Evolutionary conservation across 1,140 invertebrate species (phyloP), one percentile per base, ranked within the genome.

Genomic region (Drusus annulatus): DNA sequence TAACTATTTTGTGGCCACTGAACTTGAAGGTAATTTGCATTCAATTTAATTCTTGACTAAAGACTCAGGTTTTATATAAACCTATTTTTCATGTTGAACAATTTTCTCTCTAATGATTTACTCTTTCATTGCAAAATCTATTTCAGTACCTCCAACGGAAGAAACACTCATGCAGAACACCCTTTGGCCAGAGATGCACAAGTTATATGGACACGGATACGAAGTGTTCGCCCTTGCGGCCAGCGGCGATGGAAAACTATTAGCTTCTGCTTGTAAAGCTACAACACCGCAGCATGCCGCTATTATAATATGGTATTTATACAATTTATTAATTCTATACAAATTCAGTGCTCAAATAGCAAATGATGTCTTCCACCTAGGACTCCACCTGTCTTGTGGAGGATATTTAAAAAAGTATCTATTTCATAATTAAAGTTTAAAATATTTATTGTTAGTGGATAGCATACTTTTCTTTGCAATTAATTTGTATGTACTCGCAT

Each of bases 181-280:
- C 0, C 89, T 99, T 6, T 99, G 98, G 98, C 98, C 98, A 13
- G 98, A 99, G 91, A 88, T 93, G 31, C 95, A 97, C 85, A 99
- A 99, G 89, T 90, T 99, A 13, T 99, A 99, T 90, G 98, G 96
- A 0, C 97, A 98, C 89, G 96, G 96, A 3, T 98, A 97, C 90
- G 98, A 99, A 90, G 91, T 99, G 76, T 97, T 94, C 89, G 91
- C 95, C 3, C 89, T 98, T 71, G 94, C 95, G 36, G 92, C 94
- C 28, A 93, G 93, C 60, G 86, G 91, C 10, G 91, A 94, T 86
- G 94, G 94, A 21, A 88, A 89, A 77, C 85, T 97, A 10, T 85
- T 99, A 52, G 98, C 97, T 4, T 97, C 98, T 56, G 93, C 96
- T 23, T 97, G 95, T 86, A 96, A 95, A 88, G 95, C 97, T 16